Evolutionary conservation across 2,888 invertebrate species (phyloP), one percentile per base, ranked within the genome.

Genomic region (Keiferia lycopersicella): DNA sequence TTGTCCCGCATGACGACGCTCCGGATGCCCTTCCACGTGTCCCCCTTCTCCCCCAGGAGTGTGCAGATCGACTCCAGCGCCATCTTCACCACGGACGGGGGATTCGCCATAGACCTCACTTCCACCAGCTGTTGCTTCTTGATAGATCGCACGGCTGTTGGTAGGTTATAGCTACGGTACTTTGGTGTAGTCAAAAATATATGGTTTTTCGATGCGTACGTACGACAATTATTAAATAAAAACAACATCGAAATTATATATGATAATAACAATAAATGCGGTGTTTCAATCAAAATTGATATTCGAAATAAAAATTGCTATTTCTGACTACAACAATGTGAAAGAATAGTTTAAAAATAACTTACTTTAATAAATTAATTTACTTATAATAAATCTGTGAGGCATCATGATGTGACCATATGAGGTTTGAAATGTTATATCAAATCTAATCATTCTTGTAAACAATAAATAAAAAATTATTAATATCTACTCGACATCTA

Each of bases 41-140:
- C 95, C 66, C 97, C 96, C 76, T 94, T 96, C 88, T 98, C 98
- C 71, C 97, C 98, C 75, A 98, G 95, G 77, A 98, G 93, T 69
- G 97, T 95, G 91, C 98, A 98, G 80, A 98, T 97, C 57, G 98
- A 97, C 91, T 98, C 98, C 77, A 98, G 93, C 71, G 98, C 98
- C 93, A 98, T 93, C 88, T 98, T 98, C 71, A 98, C 98, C 70
- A 96, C 94, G 63, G 95, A 95, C 61, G 98, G 98, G 65, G 98
- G 98, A 92, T 98, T 98, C 69, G 96, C 96, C 96, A 98, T 97
- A 34, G 98, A 97, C 69, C 97, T 94, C 72, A 98, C 96, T 88
- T 98, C 98, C 67, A 98, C 98, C 80, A 98, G 93, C 87, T 98
- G 97, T 87, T 98, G 97, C 89, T 98, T 98, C 94, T 97, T 98